These are phyloP conservation scores for Hemithea aestivaria DNA, from an alignment of 2,888 invertebrate species.

Conservation along the genomic window DNA sequence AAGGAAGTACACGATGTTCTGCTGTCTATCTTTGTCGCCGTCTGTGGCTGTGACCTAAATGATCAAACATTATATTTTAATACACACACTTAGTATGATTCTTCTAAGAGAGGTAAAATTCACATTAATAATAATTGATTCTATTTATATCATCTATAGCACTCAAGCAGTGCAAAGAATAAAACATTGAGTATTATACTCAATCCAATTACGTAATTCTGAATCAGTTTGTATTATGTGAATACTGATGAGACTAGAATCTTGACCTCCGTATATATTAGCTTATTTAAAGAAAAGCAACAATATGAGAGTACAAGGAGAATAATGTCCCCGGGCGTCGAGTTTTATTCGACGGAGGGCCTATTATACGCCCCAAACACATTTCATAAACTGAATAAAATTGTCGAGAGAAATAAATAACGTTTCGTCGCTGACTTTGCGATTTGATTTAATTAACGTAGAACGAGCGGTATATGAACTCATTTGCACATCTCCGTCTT, in stretches of 20 bases:
- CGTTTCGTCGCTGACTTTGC: constrained; percentile 18
- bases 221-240: not conserved
- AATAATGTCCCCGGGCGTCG: constrained; percentile 28
- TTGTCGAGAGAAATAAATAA: constrained; percentile 19
- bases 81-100: not conserved
- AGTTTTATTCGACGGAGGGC: constrained; percentile 11
- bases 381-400: constrained; percentile 29
- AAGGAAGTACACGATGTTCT: constrained; percentile 96
- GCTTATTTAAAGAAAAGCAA: constrained; percentile 31
- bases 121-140: not conserved
- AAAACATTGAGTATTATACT: too few relatives aligned
- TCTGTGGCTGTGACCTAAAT: constrained; percentile 95
- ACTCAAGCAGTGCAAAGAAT: too few relatives aligned
- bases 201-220: too few relatives aligned
- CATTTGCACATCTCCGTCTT: too few relatives aligned
- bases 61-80: constrained; percentile 14
- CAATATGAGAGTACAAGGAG: constrained; percentile 25
- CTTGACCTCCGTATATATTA: constrained; percentile 37
- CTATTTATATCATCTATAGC: too few relatives aligned
- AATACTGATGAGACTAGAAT: too few relatives aligned
- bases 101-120: not conserved
- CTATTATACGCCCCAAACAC: constrained; percentile 31
- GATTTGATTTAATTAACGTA: constrained; percentile 23
- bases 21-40: constrained; percentile 96
- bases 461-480: too few relatives aligned